These are phyloP conservation scores for Lepidonotus clava DNA, from an alignment of 2,888 invertebrate species.

Conservation along the genomic window DNA sequence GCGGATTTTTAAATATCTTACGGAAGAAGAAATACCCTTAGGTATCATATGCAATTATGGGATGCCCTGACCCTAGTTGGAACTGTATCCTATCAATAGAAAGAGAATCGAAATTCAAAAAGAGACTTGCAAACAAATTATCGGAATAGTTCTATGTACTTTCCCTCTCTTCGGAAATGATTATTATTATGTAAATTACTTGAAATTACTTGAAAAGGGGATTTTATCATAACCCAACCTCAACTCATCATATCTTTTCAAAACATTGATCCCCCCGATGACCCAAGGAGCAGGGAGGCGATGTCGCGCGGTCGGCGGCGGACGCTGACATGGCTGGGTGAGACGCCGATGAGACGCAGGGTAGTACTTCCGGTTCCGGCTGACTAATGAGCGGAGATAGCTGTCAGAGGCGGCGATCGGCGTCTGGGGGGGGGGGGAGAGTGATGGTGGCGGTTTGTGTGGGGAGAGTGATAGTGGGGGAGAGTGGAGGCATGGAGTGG, in stretches of 20 bases:
- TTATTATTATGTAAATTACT: too few species aligned
- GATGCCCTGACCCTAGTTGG: neutral
- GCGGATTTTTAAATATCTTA: neutral
- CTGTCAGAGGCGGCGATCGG: conserved; percentile 1
- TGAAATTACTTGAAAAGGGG: too few species aligned
- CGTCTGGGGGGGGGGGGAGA: too few species aligned
- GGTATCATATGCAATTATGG: too few species aligned
- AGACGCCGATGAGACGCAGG: neutral
- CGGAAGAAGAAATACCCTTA: too few species aligned
- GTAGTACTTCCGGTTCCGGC: conserved; percentile 11
- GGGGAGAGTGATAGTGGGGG: too few species aligned
- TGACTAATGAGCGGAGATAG: conserved; percentile 21
- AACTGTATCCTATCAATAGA: neutral
- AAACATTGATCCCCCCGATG: neutral
- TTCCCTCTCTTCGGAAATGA: neutral
- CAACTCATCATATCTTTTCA: neutral
- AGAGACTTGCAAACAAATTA: too few species aligned
- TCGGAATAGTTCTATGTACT: neutral
- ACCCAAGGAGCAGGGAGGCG: neutral
- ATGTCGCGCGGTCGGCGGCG: neutral
- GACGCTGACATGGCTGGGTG: neutral
- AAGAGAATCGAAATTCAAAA: neutral
- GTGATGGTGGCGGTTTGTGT: too few species aligned
- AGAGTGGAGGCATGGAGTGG: too few species aligned
- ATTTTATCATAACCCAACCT: too few species aligned